A percentile compares a stretch with the other conserved stretches of the same genome.
phyloP scores from a whole-genome alignment of 2,888 invertebrate genomes.

The Tetranychus piercei region DNA sequence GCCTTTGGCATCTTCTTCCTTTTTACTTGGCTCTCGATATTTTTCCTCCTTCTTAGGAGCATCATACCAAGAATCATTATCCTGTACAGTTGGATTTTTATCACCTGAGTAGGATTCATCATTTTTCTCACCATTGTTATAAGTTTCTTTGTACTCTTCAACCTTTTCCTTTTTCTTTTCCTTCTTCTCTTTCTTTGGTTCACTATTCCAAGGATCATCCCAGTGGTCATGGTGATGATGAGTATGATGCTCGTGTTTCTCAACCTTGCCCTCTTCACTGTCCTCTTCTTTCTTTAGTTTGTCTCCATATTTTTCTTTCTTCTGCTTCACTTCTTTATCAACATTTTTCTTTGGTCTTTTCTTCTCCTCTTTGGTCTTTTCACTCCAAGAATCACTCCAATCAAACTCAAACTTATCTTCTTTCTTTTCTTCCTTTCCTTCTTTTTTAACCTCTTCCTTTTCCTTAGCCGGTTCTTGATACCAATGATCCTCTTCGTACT shows the following conservation, averaged over 20 bases:
- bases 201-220: not conserved
- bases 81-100: not conserved
- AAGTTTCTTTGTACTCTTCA: not conserved
- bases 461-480: not conserved
- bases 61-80: not conserved
- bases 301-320: not conserved
- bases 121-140: not conserved
- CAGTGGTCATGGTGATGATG: not conserved
- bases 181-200: not conserved
- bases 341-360: not conserved
- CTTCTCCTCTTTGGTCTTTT: not conserved
- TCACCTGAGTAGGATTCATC: not conserved
- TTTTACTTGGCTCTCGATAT: not conserved
- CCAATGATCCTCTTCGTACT: not conserved
- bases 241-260: not conserved
- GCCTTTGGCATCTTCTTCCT: not conserved
- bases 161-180: not conserved
- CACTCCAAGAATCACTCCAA: not conserved
- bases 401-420: not conserved
- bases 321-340: not conserved
- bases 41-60: not conserved
- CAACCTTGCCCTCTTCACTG: not conserved
- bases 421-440: not conserved
- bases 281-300: conserved; percentile 1
- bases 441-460: not conserved